Evolutionary conservation across 2,797 vertebrate species (phyloP), one percentile per base, ranked within the genome.

Genomic region (Lutjanus campechanus): DNA sequence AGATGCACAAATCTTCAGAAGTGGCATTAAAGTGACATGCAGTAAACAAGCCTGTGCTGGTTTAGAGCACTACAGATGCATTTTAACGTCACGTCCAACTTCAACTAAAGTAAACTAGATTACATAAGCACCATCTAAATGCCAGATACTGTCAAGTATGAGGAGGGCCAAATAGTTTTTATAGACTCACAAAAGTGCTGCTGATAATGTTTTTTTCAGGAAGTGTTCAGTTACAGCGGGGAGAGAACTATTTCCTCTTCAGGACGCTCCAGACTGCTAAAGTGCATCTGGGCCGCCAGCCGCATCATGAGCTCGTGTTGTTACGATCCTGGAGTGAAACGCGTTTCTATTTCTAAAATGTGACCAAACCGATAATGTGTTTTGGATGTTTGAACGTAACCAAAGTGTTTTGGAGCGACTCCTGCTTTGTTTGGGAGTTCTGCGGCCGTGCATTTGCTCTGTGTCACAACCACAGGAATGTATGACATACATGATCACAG

Each of bases 401-500:
- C 29, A 3, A 56, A 49, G 46, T 75, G 68, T 83, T 82, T 67
- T 77, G 65, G 70, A 74, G 74, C 2, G 16, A 11, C 69, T 73
- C 67, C 56, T 36, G 56, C 63, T 81, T 43, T 81, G 79, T 81
- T 83, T 66, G 22, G 69, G 51, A 62, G 64, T 61, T 65, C 0
- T 13, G 29, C 47, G 56, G 59, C 7, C 1, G 22, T 44, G 51
- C 46, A 69, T 72, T 60, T 36, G 50, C 58, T 83, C 77, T 19
- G 50, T 80, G 69, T 82, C 67, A 84, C 65, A 67, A 73, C 73
- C 83, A 72, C 46, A 81, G 77, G 79, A 91, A 91, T 84, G 70
- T 76, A 61, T 36, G 76, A 73, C 68, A 87, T 79, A 82, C 50
- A 75, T 72, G 50, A 72, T 77, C 69, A 36, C 54, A 69, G 8